phyloP scores from a whole-genome alignment of 2,797 vertebrate species.

The Peromyscus melanophrys region DNA sequence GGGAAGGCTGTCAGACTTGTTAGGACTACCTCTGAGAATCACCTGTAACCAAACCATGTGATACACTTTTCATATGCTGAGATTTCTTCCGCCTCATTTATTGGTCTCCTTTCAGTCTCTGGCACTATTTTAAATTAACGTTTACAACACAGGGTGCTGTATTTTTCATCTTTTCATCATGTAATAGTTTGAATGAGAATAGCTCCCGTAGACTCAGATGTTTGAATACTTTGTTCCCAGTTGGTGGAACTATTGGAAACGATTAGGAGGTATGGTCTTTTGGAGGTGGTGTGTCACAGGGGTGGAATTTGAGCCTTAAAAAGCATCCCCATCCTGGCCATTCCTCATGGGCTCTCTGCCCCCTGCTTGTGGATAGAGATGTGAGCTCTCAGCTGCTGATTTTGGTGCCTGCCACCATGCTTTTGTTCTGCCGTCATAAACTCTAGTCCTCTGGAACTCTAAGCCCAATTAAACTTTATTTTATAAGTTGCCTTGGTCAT shows the following conservation, averaged over 20 bases:
- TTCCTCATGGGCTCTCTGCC: neutral
- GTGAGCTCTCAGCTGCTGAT: neutral
- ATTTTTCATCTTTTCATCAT: neutral
- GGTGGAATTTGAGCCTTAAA: neutral
- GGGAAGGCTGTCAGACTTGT: neutral
- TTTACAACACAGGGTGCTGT: neutral
- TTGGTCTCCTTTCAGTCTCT: neutral
- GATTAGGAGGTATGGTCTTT: neutral
- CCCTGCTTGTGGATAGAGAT: neutral
- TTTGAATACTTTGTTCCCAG: neutral
- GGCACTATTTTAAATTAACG: neutral
- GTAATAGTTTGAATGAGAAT: neutral
- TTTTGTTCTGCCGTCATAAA: neutral
- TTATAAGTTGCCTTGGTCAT: neutral
- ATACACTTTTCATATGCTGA: neutral
- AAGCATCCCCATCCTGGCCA: neutral
- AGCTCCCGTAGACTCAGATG: too few relatives aligned
- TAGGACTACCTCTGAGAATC: neutral
- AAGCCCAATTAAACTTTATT: neutral
- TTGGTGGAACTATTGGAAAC: neutral
- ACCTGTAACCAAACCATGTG: too few relatives aligned
- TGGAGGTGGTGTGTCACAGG: neutral
- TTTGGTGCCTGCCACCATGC: neutral
- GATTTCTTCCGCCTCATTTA: neutral
- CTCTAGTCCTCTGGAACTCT: neutral